These are phyloP conservation scores for Drosophila vallismaia DNA, from an alignment of 2,888 invertebrate genomes.

Conservation along the genomic window DNA sequence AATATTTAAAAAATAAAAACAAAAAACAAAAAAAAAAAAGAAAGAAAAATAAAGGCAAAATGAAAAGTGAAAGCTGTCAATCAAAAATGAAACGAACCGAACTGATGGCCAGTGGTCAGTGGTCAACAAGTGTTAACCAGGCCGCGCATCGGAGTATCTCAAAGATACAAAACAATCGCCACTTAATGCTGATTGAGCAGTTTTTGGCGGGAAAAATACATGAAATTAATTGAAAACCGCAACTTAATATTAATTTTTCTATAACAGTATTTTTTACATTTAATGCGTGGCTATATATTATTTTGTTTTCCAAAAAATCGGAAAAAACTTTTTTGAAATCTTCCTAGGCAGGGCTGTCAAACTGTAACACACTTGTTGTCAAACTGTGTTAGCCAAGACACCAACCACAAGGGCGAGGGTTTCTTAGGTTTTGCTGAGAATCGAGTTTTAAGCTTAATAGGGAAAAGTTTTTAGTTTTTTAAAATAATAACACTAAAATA, in stretches of 20 bases:
- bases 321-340: no score
- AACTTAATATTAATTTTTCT: constrained; percentile 11
- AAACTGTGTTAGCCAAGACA: neutral
- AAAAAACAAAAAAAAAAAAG: neutral
- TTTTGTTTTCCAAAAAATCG: no score
- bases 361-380: constrained; percentile 17
- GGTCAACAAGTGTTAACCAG: constrained; percentile 28
- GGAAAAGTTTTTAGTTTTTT: no score
- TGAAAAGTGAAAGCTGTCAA: constrained; percentile 51
- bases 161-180: constrained; percentile 17
- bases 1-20: neutral
- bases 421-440: neutral
- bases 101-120: neutral
- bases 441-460: no score
- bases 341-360: neutral
- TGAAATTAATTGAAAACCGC: neutral
- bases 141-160: constrained; percentile 28
- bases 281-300: no score
- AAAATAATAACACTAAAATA: no score
- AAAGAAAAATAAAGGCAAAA: neutral
- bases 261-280: no score
- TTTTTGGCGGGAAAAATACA: constrained; percentile 1
- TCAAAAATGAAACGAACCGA: constrained; percentile 37
- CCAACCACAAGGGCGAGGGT: neutral
- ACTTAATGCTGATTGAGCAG: constrained; percentile 31